Base-by-base conservation (phyloP, 2,888 invertebrate species). In the Limulus polyphemus region DNA sequence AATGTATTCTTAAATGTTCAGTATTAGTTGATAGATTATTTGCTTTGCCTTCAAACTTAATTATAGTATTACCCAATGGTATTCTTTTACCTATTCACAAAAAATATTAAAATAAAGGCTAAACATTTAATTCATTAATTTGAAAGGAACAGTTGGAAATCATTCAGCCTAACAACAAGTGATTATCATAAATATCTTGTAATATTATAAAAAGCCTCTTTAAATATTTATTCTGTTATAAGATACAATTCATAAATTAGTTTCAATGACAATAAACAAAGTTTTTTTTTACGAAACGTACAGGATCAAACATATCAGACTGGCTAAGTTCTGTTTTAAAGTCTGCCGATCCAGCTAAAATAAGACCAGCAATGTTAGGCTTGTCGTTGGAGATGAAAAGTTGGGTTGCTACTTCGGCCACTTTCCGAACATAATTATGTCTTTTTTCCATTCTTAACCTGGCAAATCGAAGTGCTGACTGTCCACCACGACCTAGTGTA, bases 261-360 rank as follows among this genome's bases (percentile, higher is more conserved):
- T 0, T 13, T 60, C 11, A 12, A 3, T 10, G 47, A 51, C 14
- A 32, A 32, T 3, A 32, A 51, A 51, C 5, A 51, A 11, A 49
- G 1, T 14, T 51, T 51, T 7, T 13, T 62, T 48, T 47, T 60
- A 56, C 62, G 7, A 1, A 32, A 82, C 86, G 83, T 77, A 95
- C 94, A 75, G 92, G 94, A 81, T 99, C 99, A 79, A 99, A 99
- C 97, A 99, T 98, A 77, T 99, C 98, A 0, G 98, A 98, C 81
- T 98, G 98, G 76, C 94, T 94, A 73, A 99, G 85, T 78, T 99
- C 99, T 69, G 98, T 99, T 83, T 99, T 99, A 80, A 99, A 99
- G 79, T 99, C 99, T 14, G 99, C 99, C 71, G 95, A 95, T 82
- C 99, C 99, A 69, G 99, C 99, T 69, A 99, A 81, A 73, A 99